phyloP scores from a whole-genome alignment of 53 echinoderm and acorn worm genomes.

The Actinopyga echinites region DNA sequence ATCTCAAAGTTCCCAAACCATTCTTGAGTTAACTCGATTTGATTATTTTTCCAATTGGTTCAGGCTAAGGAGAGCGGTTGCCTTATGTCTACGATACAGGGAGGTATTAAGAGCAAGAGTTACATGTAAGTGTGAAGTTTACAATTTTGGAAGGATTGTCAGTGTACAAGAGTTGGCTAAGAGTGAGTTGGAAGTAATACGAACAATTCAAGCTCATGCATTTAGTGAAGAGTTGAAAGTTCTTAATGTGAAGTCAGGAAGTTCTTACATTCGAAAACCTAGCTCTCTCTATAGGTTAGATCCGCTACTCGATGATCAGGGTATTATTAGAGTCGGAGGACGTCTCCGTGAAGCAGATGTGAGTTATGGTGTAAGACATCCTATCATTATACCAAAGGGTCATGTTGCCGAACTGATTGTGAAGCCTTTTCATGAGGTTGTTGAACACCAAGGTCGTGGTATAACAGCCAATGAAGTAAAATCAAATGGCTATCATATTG shows the following conservation, averaged over 20 bases:
- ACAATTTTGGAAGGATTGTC: background rate
- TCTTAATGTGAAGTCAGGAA: background rate
- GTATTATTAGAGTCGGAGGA: background rate
- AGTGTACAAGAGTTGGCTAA: background rate
- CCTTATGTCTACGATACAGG: slow-evolving; percentile 52
- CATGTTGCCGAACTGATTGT: slow-evolving; percentile 17
- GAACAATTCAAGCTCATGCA: background rate
- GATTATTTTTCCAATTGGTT: slow-evolving; percentile 48
- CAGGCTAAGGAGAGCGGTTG: slow-evolving; percentile 43
- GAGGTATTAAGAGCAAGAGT: slow-evolving; percentile 13
- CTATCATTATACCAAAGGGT: slow-evolving; percentile 2
- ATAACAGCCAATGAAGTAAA: background rate
- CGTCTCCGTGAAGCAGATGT: background rate
- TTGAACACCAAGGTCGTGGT: slow-evolving; percentile 27
- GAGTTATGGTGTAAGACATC: slow-evolving; percentile 27
- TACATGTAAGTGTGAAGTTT: background rate
- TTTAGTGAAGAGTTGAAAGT: background rate
- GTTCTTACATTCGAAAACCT: background rate
- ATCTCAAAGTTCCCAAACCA: background rate
- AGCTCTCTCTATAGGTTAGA: background rate
- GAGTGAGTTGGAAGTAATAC: background rate
- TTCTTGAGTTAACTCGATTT: slow-evolving; percentile 31
- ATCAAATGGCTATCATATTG: background rate
- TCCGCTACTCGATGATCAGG: background rate
- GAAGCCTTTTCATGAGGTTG: slow-evolving; percentile 10